phyloP scores from a whole-genome alignment of 2,888 invertebrate species.

The Tupiocoris notatus region DNA sequence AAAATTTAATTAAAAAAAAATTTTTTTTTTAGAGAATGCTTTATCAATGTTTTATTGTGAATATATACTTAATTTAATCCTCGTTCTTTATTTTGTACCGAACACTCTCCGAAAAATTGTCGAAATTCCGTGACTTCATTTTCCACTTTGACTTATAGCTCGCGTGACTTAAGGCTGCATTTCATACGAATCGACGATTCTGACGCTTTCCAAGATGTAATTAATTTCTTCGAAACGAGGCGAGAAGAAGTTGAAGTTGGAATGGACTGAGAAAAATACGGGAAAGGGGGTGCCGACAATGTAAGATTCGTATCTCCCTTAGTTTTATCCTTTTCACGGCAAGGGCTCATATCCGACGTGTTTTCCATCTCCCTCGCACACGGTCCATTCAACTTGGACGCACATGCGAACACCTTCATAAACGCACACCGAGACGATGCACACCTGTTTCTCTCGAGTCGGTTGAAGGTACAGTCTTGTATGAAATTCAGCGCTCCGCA shows the following conservation, averaged over 20 bases:
- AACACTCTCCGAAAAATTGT: too few relatives aligned
- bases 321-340: slow-evolving; percentile 20
- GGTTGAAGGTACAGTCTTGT: slow-evolving; percentile 23
- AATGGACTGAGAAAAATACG: not conserved
- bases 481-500: slow-evolving; percentile 23
- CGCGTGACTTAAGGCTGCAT: not conserved
- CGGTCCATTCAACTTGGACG: not conserved
- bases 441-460: slow-evolving; percentile 22
- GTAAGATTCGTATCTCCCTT: slow-evolving; percentile 30
- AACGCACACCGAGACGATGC: not conserved
- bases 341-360: slow-evolving; percentile 28
- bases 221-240: not conserved
- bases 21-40: too few relatives aligned
- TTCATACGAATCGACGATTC: not conserved
- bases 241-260: not conserved
- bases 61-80: too few relatives aligned
- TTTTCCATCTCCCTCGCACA: slow-evolving; percentile 4
- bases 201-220: not conserved
- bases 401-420: not conserved
- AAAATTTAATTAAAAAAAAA: too few relatives aligned
- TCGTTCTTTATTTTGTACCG: too few relatives aligned
- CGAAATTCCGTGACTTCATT: too few relatives aligned
- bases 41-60: too few relatives aligned
- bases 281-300: slow-evolving; percentile 31
- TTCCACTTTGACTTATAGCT: too few relatives aligned